These are phyloP conservation scores for Drosophila gunungcola DNA, from an alignment of 1,140 invertebrate species.

Conservation along the genomic window DNA sequence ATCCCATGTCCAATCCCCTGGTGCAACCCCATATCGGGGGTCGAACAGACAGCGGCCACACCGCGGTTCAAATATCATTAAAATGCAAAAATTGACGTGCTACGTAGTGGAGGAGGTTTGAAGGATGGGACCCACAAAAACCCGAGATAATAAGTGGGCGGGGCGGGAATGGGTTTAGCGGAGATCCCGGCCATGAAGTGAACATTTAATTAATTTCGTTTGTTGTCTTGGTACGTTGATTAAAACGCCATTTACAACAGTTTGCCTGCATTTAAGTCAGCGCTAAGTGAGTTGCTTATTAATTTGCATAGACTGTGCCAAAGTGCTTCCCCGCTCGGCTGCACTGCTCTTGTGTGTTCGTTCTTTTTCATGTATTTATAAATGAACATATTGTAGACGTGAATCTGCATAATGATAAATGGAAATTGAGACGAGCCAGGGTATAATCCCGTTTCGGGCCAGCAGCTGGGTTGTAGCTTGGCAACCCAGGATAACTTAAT, in stretches of 20 bases:
- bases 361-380: slow-evolving; percentile 15
- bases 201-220: slow-evolving; percentile 79
- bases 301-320: slow-evolving; percentile 48
- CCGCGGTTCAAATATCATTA: slow-evolving; percentile 76
- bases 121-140: slow-evolving; percentile 8
- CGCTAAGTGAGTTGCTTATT: slow-evolving; percentile 67
- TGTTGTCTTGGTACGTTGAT: slow-evolving; percentile 64
- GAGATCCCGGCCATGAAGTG: slow-evolving; percentile 46
- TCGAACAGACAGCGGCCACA: slow-evolving; percentile 39
- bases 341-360: not conserved
- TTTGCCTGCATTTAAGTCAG: slow-evolving; percentile 60
- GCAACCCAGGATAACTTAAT: slow-evolving; percentile 32
- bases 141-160: slow-evolving; percentile 29
- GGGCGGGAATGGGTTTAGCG: slow-evolving; percentile 16
- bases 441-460: slow-evolving; percentile 18
- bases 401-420: slow-evolving; percentile 44
- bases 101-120: slow-evolving; percentile 30
- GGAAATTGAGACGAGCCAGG: slow-evolving; percentile 20
- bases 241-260: slow-evolving; percentile 76
- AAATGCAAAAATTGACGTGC: slow-evolving; percentile 79
- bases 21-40: slow-evolving; percentile 35
- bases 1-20: not conserved
- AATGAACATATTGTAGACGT: slow-evolving; percentile 44
- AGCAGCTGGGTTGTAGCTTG: slow-evolving; percentile 12
- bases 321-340: not conserved